Evolutionary conservation across 2,113 vertebrate species (phyloP).

Genomic region (Malurus cyaneus): DNA sequence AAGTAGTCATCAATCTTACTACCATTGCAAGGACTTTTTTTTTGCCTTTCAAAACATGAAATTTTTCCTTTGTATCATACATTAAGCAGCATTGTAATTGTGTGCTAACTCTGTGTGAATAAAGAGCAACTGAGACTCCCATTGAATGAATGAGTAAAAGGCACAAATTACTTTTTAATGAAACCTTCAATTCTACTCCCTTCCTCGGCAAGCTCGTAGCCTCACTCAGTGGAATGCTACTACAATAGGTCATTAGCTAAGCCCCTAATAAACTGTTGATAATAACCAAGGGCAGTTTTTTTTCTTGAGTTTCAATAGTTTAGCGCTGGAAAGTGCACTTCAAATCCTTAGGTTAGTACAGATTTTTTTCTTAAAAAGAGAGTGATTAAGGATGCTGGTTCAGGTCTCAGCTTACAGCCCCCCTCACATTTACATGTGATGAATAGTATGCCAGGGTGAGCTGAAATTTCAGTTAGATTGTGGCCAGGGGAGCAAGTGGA

Average conservation of each 20-base stretch:
- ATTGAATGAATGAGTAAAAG: constrained; percentile 75
- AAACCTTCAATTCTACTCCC: constrained; percentile 74
- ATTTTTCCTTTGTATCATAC: constrained; percentile 73
- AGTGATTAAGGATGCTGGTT: constrained; percentile 61
- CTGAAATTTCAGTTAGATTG: constrained; percentile 30
- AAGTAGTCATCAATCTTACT: constrained; percentile 68
- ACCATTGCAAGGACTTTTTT: constrained; percentile 57
- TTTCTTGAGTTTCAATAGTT: constrained; percentile 55
- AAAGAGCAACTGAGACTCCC: constrained; percentile 73
- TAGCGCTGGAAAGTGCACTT: constrained; percentile 62
- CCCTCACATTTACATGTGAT: background rate
- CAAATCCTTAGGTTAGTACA: constrained; percentile 67
- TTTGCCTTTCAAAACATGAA: constrained; percentile 65
- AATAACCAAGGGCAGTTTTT: constrained; percentile 55
- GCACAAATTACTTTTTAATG: constrained; percentile 80
- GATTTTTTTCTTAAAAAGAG: background rate
- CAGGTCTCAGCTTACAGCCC: constrained; percentile 33
- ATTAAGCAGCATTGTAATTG: constrained; percentile 76
- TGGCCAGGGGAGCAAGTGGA: background rate
- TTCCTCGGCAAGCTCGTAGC: constrained; percentile 62
- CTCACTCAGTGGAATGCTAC: constrained; percentile 63
- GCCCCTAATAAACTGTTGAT: constrained; percentile 73
- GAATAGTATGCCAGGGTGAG: constrained; percentile 5
- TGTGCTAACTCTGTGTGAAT: constrained; percentile 75
- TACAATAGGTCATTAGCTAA: constrained; percentile 72